Conservation (phyloP, 2,113 vertebrate genomes). For the Pandion haliaetus region DNA sequence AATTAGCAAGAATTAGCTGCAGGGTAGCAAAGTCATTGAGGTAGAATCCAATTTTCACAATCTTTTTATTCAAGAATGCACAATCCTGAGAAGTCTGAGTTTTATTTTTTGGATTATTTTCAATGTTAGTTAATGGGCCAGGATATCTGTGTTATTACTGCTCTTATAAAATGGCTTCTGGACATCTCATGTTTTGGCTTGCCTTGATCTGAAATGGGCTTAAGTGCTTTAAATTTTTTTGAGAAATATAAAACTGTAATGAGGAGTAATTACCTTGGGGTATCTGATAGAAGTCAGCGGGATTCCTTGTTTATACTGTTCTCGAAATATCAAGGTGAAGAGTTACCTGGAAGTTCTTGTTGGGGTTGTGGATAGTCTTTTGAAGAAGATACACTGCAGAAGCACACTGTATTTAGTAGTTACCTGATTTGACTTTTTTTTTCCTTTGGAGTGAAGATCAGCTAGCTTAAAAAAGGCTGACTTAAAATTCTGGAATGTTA, state of each 20-base stretch:
- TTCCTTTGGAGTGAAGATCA: not conserved
- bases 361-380: not conserved
- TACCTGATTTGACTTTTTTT: not conserved
- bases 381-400: not conserved
- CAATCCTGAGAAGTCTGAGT: not conserved
- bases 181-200: slow-evolving; percentile 32
- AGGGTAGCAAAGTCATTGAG: slow-evolving; percentile 7
- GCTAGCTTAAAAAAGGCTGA: not conserved
- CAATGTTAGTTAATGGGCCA: not conserved
- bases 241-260: not conserved
- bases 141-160: not conserved
- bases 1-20: slow-evolving; percentile 30
- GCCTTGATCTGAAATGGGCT: not conserved
- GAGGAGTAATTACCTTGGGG: slow-evolving; percentile 2
- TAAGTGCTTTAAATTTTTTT: slow-evolving; percentile 27
- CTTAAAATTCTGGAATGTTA: slow-evolving; percentile 3
- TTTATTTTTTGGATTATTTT: slow-evolving; percentile 7
- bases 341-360: not conserved
- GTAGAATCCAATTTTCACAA: slow-evolving; percentile 13
- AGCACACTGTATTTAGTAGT: not conserved
- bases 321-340: not conserved
- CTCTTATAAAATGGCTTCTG: slow-evolving; percentile 1
- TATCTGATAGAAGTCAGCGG: not conserved
- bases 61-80: not conserved
- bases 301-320: not conserved